phyloP scores from a whole-genome alignment of 2,888 invertebrate species.

The Theretra japonica region DNA sequence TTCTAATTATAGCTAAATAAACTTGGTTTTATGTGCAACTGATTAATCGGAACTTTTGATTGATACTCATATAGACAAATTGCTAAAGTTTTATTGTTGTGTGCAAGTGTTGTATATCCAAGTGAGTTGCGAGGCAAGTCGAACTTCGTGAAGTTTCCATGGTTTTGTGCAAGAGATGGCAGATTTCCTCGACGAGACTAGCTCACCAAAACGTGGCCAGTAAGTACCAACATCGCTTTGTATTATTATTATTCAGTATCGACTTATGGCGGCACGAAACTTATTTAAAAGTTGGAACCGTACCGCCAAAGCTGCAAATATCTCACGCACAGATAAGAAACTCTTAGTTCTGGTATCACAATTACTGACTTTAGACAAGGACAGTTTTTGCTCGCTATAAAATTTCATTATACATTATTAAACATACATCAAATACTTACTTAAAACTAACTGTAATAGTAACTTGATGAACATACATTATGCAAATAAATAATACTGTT shows the following conservation, averaged over 20 bases:
- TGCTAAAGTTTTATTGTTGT: not conserved
- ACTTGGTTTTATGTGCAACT: slow-evolving; percentile 30
- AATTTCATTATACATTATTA: no score
- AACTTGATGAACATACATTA: not conserved
- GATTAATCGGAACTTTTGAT: not conserved
- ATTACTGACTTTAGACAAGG: not conserved
- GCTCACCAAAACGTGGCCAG: slow-evolving; percentile 59
- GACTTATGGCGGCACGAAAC: not conserved
- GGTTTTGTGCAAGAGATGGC: slow-evolving; percentile 70
- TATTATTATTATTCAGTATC: not conserved
- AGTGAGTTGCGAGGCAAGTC: slow-evolving; percentile 25
- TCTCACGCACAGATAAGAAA: not conserved
- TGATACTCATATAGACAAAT: not conserved
- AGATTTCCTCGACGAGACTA: slow-evolving; percentile 55
- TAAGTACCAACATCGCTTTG: slow-evolving; percentile 51
- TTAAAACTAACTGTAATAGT: not conserved
- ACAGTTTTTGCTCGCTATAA: not conserved
- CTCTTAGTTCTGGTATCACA: not conserved
- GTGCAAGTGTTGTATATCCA: not conserved
- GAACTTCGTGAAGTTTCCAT: slow-evolving; percentile 76
- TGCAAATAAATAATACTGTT: no score
- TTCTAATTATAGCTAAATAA: slow-evolving; percentile 27
- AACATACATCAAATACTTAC: no score
- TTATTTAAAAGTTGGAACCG: not conserved
- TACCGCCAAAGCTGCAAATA: not conserved